Percentiles rank a stretch among this genome's conserved stretches.
Conservation (phyloP, 2,888 invertebrate genomes). For the Protophormia terraenovae region DNA sequence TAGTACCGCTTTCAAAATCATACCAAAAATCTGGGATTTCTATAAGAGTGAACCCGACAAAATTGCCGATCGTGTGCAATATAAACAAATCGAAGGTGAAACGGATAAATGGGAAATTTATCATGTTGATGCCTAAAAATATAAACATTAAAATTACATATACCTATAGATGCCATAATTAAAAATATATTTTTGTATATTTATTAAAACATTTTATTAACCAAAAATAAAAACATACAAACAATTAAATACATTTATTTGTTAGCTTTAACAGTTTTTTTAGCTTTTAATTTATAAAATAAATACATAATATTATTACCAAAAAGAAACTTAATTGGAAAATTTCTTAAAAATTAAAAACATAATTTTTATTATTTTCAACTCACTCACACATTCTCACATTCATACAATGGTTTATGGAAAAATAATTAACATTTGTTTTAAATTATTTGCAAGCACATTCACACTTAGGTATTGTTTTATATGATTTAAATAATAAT, state of each 20-base stretch:
- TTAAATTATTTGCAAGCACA: slow-evolving; percentile 14
- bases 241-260: slow-evolving; percentile 37
- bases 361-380: neutral
- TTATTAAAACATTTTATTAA: slow-evolving; percentile 43
- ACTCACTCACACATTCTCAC: slow-evolving; percentile 15
- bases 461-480: neutral
- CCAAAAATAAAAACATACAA: slow-evolving; percentile 33
- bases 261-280: slow-evolving; percentile 26
- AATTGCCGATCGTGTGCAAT: slow-evolving; percentile 79
- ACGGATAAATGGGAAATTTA: slow-evolving; percentile 72
- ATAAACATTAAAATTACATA: neutral
- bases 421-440: neutral
- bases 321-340: slow-evolving; percentile 17
- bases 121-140: slow-evolving; percentile 75
- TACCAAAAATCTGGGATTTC: slow-evolving; percentile 77
- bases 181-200: slow-evolving; percentile 1
- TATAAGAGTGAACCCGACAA: slow-evolving; percentile 72
- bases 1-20: slow-evolving; percentile 78
- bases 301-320: slow-evolving; percentile 30
- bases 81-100: slow-evolving; percentile 67
- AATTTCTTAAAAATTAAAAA: slow-evolving; percentile 49
- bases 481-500: neutral
- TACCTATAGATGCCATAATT: too few species aligned
- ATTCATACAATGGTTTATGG: neutral
- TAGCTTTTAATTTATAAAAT: slow-evolving; percentile 27